Conservation (phyloP, 1,140 invertebrate species). For the Drosophila repleta region DNA sequence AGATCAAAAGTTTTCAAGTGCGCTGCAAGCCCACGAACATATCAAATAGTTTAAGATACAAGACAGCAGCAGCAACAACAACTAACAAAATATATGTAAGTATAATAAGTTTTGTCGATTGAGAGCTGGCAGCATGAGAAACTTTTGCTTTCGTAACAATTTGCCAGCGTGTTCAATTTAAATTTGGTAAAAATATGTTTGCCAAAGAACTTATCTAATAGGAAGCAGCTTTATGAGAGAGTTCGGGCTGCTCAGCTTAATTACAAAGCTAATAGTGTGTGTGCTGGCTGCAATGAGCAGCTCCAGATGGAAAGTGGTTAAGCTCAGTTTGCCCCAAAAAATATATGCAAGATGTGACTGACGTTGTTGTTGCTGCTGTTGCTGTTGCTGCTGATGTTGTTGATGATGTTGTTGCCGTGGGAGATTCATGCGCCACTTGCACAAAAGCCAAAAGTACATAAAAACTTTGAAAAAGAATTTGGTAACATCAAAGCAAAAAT, state of each 20-base stretch:
- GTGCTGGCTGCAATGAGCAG: conserved; percentile 39
- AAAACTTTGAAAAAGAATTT: conserved; percentile 80
- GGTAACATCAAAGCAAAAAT: conserved; percentile 82
- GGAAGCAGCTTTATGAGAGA: conserved; percentile 5
- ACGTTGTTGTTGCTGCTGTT: conserved; percentile 3
- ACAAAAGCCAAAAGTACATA: conserved; percentile 44
- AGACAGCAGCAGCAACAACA: conserved; percentile 19
- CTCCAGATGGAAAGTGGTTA: conserved; percentile 40
- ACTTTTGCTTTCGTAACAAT: conserved; percentile 56
- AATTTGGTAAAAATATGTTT: conserved; percentile 38
- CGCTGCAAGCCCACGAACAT: conserved; percentile 38
- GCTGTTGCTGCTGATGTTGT: conserved; percentile 2
- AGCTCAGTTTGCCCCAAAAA: conserved; percentile 11
- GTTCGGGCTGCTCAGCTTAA: conserved; percentile 38
- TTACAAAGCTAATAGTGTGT: conserved; percentile 56
- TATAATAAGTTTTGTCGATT: conserved; percentile 57
- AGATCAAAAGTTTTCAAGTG: conserved; percentile 73
- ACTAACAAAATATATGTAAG: not conserved
- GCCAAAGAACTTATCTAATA: conserved; percentile 32
- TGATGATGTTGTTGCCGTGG: conserved; percentile 13
- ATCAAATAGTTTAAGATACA: conserved; percentile 64
- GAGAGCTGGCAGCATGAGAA: conserved; percentile 63
- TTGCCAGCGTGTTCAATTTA: conserved; percentile 56
- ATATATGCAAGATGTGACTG: conserved; percentile 23
- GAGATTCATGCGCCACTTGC: conserved; percentile 19